These are phyloP conservation scores for Drosophila peninsularis DNA, from an alignment of 2,888 invertebrate species.

Conservation along the genomic window DNA sequence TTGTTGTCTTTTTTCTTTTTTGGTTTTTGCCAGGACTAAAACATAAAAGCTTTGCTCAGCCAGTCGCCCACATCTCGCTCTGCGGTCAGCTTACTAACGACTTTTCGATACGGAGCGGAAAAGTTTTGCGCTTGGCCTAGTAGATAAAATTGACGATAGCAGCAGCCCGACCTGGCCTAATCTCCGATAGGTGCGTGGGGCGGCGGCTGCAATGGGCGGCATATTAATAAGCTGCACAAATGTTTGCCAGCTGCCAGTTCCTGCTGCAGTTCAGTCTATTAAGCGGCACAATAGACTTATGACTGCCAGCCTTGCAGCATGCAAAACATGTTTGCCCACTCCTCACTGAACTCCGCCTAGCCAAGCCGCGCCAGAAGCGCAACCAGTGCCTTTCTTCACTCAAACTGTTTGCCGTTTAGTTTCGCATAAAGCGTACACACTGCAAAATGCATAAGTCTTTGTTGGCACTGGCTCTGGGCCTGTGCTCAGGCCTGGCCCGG, in stretches of 20 bases:
- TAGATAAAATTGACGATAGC: constrained; percentile 70
- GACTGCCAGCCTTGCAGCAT: constrained; percentile 3
- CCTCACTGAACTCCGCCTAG: too few relatives aligned
- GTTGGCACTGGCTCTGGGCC: constrained; percentile 52
- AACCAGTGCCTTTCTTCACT: constrained; percentile 49
- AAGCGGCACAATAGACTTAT: constrained; percentile 64
- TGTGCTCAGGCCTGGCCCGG: neutral
- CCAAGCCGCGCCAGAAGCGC: constrained; percentile 18
- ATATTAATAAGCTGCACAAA: constrained; percentile 75
- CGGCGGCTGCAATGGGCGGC: constrained; percentile 59
- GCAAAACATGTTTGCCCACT: constrained; percentile 46
- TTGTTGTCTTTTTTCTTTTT: constrained; percentile 1
- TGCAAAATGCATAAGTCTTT: constrained; percentile 76
- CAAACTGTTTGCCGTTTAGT: constrained; percentile 74
- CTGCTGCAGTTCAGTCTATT: constrained; percentile 67
- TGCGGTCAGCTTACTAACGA: constrained; percentile 78
- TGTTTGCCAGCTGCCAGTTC: constrained; percentile 61
- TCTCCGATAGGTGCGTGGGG: constrained; percentile 36
- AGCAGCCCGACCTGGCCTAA: constrained; percentile 40
- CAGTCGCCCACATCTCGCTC: constrained; percentile 44
- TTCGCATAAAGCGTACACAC: constrained; percentile 67
- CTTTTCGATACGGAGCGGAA: constrained; percentile 70
- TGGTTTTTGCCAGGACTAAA: constrained; percentile 17
- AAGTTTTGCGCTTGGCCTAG: constrained; percentile 64
- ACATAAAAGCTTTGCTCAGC: constrained; percentile 41